Conservation (phyloP, 1,140 invertebrate genomes). For the Heliconius melpomene region DNA sequence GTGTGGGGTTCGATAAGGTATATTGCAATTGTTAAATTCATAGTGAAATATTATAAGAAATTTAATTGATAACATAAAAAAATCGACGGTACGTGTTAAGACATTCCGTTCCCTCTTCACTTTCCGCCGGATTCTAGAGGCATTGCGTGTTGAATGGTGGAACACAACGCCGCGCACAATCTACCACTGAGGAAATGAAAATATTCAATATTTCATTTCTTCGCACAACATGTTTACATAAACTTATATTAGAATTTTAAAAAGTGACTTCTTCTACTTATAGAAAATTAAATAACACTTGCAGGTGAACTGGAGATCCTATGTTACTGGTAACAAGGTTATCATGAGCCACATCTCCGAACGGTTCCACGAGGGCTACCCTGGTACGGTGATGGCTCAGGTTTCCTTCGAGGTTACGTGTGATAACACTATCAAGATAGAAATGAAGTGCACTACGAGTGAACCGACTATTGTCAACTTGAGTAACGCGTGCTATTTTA, state of each 20-base stretch:
- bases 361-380: conserved; percentile 94
- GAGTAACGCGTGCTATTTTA: conserved; percentile 96
- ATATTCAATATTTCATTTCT: too few species aligned
- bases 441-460: conserved; percentile 88
- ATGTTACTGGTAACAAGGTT: conserved; percentile 81
- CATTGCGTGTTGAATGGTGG: too few species aligned
- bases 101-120: too few species aligned
- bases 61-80: too few species aligned
- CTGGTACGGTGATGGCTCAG: conserved; percentile 86
- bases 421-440: conserved; percentile 88
- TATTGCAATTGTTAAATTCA: not conserved
- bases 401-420: conserved; percentile 87
- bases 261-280: not conserved
- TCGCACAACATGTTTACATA: too few species aligned
- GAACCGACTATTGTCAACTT: conserved; percentile 93
- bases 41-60: too few species aligned
- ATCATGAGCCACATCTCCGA: conserved; percentile 87
- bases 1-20: conserved; percentile 93
- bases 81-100: too few species aligned
- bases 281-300: conserved; percentile 28
- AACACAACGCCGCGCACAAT: too few species aligned
- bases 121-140: too few species aligned
- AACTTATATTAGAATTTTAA: not conserved
- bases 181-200: too few species aligned
- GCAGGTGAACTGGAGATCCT: conserved; percentile 82